Conservation (phyloP, 2,113 vertebrate species). For the Dicaeum eximium region DNA sequence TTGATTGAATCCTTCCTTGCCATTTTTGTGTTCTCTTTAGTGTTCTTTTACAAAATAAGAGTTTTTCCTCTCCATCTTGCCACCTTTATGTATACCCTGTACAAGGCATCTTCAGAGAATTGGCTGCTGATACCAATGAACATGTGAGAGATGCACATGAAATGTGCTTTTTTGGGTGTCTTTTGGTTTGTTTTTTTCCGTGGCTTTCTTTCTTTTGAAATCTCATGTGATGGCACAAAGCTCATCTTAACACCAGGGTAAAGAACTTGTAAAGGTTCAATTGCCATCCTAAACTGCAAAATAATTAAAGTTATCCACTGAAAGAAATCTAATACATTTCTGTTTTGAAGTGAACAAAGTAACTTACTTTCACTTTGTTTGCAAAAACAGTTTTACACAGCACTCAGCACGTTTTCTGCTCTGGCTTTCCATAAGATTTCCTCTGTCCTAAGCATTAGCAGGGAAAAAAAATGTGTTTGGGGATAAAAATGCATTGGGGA, state of each 20-base stretch:
- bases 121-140: not conserved
- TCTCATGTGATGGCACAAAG: not conserved
- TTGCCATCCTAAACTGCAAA: not conserved
- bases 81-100: rapidly evolving
- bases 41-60: not conserved
- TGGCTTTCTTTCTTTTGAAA: not conserved
- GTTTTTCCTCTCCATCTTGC: not conserved
- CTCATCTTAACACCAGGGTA: not conserved
- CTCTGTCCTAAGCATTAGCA: not conserved
- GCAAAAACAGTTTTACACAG: not conserved
- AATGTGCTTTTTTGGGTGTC: not conserved
- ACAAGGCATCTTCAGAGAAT: not conserved
- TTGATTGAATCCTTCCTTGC: not conserved
- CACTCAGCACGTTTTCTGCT: not conserved
- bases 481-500: not conserved
- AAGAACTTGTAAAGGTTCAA: not conserved
- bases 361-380: not conserved
- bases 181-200: not conserved
- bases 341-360: not conserved
- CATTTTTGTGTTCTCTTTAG: not conserved
- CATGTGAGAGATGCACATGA: not conserved
- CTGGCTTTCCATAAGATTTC: not conserved
- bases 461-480: not conserved
- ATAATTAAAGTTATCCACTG: not conserved
- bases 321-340: not conserved